Percentiles rank a stretch among this genome's conserved stretches.
Evolutionary conservation across 2,113 vertebrate genomes (phyloP).

Genomic region (Columbina picui): DNA sequence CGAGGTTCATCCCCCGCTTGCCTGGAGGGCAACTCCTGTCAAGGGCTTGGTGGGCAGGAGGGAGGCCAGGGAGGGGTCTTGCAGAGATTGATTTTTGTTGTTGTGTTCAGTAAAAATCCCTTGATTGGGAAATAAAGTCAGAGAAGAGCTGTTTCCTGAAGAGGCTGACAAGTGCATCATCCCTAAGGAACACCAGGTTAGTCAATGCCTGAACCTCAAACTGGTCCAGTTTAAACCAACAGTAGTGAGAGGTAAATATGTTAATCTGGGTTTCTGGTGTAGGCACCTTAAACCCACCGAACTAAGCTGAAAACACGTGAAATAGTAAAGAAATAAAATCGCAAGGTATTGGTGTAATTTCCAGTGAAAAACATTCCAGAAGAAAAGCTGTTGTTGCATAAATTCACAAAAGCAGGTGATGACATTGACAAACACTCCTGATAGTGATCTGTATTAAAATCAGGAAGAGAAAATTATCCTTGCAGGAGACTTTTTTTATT

Average conservation of each 20-base stretch:
- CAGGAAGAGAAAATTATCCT: not conserved
- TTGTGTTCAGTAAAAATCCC: not conserved
- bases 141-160: not conserved
- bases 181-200: not conserved
- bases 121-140: not conserved
- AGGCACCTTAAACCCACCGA: not conserved
- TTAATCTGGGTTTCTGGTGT: not conserved
- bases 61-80: not conserved
- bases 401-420: not conserved
- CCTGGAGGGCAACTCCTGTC: not conserved
- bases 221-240: not conserved
- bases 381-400: not conserved
- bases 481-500: not conserved
- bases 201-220: not conserved
- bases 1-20: not conserved
- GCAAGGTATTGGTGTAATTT: not conserved
- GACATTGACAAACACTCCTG: not conserved
- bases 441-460: not conserved
- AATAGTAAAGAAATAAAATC: not conserved
- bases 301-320: not conserved
- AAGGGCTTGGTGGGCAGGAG: not conserved
- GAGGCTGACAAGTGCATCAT: not conserved
- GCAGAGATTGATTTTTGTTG: not conserved
- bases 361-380: not conserved
- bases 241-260: not conserved